Evolutionary conservation across 2,113 vertebrate genomes (phyloP).

Genomic region (Zootoca vivipara): DNA sequence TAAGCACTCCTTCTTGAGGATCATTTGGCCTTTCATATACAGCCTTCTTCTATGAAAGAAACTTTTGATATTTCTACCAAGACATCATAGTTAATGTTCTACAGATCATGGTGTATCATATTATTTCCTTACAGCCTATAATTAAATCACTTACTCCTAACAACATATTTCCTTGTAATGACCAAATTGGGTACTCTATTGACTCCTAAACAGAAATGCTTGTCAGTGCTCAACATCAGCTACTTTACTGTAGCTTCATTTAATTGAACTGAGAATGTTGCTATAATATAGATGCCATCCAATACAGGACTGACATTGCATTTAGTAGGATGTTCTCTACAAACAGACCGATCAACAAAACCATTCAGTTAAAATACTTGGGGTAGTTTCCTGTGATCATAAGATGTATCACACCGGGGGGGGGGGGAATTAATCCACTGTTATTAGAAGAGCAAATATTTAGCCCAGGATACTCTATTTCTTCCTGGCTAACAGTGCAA

Average conservation of each 20-base stretch:
- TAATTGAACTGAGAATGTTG: background rate
- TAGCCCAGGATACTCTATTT: no score
- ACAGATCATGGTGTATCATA: background rate
- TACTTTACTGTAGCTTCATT: background rate
- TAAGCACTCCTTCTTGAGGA: background rate
- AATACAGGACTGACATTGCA: background rate
- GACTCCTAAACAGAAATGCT: background rate
- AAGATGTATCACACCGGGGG: no score
- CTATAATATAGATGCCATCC: background rate
- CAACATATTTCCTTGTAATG: background rate
- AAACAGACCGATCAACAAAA: no score
- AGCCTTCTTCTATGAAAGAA: background rate
- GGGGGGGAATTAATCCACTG: no score
- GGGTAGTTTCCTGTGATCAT: no score
- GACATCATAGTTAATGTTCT: background rate
- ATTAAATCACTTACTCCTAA: background rate
- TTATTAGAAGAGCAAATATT: no score
- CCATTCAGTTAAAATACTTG: no score
- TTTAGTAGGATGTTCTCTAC: background rate
- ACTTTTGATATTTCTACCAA: rapidly evolving
- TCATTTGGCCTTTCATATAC: background rate
- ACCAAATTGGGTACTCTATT: background rate
- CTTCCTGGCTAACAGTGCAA: no score
- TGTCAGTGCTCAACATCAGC: background rate
- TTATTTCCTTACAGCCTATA: background rate